Base-by-base conservation (phyloP, 2,888 invertebrate genomes). In the Myathropa florea region DNA sequence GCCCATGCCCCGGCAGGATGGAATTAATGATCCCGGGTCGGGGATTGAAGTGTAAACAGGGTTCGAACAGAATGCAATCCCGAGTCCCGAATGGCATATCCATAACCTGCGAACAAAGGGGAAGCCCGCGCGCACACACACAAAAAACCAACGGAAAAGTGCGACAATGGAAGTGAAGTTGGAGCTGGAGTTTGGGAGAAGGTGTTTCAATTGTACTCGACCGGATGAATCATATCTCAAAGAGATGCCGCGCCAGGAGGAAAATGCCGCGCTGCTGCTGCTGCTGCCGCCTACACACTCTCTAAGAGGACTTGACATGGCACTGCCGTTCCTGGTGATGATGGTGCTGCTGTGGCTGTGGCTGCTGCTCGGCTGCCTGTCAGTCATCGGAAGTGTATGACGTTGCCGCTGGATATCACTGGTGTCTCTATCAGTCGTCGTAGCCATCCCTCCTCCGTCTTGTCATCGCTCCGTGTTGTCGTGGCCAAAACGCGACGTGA, bases 221-320 rank as follows among this genome's bases (percentile, higher is more conserved):
- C 90, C 90, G 90, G 90, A 90, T 90, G 90, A 90, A 90, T 90
- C 89, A 90, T 90, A 88, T 89, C 90, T 89, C 90, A 90, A 90
- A 90, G 90, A 71, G 76, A 72, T 76, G 88, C 89, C 89, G 89
- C 88, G 82, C 23, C 78, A 70, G 71, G 39, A 75, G 70, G 71
- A 14, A 4, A 39, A 12, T 14, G 39, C 39, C 14, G 1, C 14
- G 39, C 39, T 39, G 1, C 1, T 10, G 36, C 14, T 36, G 36
- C 36, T 14, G 4, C n/a, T 4, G 33, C 70, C 83, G 77, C 75
- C 80, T 71, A 75, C 78, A 73, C 60, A 33, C 71, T 57, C 53
- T 71, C 24, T 30, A 67, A 71, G 71, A 64, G 68, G 78, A 28
- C 70, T 75, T 83, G 83, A 73, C 82, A 73, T 57, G 79, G 26